Conservation (phyloP, 2,888 invertebrate species). For the Imbricaverruca yamaguchii region DNA sequence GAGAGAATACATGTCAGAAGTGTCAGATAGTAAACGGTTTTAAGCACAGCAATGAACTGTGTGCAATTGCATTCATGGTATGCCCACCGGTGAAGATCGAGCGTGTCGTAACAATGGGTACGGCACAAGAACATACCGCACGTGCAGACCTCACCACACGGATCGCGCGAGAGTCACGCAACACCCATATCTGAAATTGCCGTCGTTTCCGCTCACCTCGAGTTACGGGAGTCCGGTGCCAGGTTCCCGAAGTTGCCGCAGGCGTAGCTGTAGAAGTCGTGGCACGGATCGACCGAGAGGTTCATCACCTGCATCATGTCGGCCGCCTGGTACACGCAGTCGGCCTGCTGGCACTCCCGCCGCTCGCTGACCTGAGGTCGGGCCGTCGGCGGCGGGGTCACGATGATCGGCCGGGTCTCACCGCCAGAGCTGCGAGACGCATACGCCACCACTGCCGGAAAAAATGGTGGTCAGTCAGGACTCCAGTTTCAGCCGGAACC, state of each 20-base stretch:
- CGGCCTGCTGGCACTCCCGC: not conserved
- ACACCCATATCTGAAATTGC: too few species aligned
- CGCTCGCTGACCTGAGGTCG: not conserved
- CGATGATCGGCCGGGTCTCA: not conserved
- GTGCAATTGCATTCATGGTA: too few species aligned
- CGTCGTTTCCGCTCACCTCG: not conserved
- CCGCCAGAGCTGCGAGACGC: not conserved
- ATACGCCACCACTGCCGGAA: not conserved
- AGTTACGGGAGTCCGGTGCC: not conserved
- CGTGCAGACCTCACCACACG: too few species aligned
- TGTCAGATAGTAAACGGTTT: too few species aligned
- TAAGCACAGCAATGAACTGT: too few species aligned
- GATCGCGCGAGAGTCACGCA: too few species aligned
- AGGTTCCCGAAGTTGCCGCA: not conserved
- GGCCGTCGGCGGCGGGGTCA: not conserved
- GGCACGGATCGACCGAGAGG: not conserved
- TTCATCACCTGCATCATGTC: slow-evolving; percentile 3
- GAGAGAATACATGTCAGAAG: too few species aligned
- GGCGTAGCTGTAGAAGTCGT: not conserved
- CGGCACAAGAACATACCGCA: too few species aligned
- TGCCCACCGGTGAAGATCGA: too few species aligned
- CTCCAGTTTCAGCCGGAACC: too few species aligned
- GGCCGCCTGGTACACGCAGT: slow-evolving; percentile 14
- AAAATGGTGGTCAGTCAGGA: too few species aligned
- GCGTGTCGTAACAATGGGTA: too few species aligned